Percentiles rank a stretch among this genome's conserved stretches.
Conservation (phyloP, 2,113 vertebrate genomes). For the Hippopotamus amphibius region DNA sequence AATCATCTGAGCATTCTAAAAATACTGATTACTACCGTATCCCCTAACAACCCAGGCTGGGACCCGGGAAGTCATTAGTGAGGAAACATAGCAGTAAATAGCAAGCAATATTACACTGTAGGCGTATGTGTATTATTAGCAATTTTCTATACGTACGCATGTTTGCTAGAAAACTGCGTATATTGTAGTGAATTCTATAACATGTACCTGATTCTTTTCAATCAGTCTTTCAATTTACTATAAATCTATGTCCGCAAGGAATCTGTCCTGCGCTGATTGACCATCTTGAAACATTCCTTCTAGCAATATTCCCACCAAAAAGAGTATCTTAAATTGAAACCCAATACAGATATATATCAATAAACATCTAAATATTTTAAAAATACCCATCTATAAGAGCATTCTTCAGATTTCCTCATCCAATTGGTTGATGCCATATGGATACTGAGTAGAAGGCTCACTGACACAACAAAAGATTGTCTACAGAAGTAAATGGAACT, state of each 20-base stretch:
- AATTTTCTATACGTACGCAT: not conserved
- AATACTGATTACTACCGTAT: not conserved
- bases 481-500: not conserved
- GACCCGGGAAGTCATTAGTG: not conserved
- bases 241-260: not conserved
- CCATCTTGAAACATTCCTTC: not conserved
- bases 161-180: not conserved
- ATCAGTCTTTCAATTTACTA: not conserved
- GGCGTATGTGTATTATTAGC: not conserved
- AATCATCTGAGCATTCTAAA: not conserved
- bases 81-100: not conserved
- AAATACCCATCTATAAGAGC: not conserved
- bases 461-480: not conserved
- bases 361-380: not conserved
- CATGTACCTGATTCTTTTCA: not conserved
- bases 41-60: not conserved
- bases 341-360: not conserved
- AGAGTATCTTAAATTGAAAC: not conserved
- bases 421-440: not conserved
- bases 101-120: not conserved
- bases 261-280: not conserved
- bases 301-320: not conserved
- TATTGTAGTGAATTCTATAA: not conserved
- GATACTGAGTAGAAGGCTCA: not conserved
- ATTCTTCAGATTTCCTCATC: not conserved